Evolutionary conservation across 2,113 vertebrate genomes (phyloP).

Genomic region (Dascyllus trimaculatus): DNA sequence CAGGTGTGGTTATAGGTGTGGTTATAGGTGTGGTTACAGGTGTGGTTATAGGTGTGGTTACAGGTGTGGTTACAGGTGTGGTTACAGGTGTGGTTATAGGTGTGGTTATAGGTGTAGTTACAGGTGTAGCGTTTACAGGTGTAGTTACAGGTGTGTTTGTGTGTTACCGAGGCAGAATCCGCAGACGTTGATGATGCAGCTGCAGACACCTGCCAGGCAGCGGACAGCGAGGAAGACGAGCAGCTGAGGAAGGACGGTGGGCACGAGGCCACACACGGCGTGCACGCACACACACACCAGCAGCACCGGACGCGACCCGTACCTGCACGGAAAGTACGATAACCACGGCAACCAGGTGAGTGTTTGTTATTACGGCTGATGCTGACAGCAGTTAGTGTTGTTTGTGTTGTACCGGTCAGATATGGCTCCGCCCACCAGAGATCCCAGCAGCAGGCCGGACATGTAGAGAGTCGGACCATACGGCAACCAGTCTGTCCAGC

Average conservation of each 20-base stretch:
- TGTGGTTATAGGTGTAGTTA: background rate
- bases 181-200: conserved; percentile 79
- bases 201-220: conserved; percentile 75
- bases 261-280: conserved; percentile 61
- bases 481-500: conserved; percentile 46
- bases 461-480: conserved; percentile 77
- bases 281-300: conserved; percentile 68
- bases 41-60: background rate
- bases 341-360: too few species aligned
- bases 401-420: conserved; percentile 73
- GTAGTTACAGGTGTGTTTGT: background rate
- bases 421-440: conserved; percentile 77
- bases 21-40: too few species aligned
- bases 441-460: conserved; percentile 79
- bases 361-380: too few species aligned
- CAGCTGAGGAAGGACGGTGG: conserved; percentile 68
- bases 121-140: background rate
- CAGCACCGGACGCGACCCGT: conserved; percentile 77
- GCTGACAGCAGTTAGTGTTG: background rate
- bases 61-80: background rate
- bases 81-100: conserved; percentile 3
- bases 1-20: background rate
- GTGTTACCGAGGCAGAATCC: conserved; percentile 80
- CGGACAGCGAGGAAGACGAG: conserved; percentile 74
- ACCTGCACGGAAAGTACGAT: conserved; percentile 56